A percentile compares a stretch with the other conserved stretches of the same genome.
Conservation (phyloP, 2,113 vertebrate species). For the Spea bombifrons region DNA sequence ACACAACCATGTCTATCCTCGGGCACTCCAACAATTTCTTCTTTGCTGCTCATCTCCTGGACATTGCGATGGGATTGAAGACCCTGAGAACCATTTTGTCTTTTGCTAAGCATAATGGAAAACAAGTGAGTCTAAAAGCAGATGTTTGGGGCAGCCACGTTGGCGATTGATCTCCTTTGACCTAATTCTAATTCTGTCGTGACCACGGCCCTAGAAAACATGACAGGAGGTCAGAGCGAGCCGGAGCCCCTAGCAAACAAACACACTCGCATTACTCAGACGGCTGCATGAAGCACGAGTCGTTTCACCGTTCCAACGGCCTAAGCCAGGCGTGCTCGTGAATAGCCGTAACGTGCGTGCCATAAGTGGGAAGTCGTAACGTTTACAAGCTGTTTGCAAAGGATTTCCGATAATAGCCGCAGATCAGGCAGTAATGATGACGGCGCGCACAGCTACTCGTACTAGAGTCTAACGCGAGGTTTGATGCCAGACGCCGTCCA, state of each 20-base stretch:
- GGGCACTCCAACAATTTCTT: slow-evolving; percentile 99
- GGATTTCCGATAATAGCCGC: slow-evolving; percentile 16
- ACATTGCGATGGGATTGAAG: slow-evolving; percentile 98
- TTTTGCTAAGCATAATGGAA: slow-evolving; percentile 96
- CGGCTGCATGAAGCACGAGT: slow-evolving; percentile 33
- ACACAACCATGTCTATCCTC: slow-evolving; percentile 96
- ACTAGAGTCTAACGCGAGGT: not conserved
- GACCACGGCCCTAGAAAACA: too few species aligned
- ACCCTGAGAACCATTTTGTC: slow-evolving; percentile 93
- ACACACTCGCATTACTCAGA: slow-evolving; percentile 34
- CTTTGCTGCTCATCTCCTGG: slow-evolving; percentile 93
- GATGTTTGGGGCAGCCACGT: not conserved
- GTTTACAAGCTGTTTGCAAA: slow-evolving; percentile 18
- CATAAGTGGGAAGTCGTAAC: slow-evolving; percentile 16
- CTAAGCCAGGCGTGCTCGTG: not conserved
- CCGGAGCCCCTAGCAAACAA: slow-evolving; percentile 1
- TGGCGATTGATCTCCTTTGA: too few species aligned
- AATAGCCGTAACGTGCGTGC: too few species aligned
- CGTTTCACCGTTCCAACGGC: slow-evolving; percentile 30
- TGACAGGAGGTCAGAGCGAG: not conserved
- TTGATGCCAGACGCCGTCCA: not conserved
- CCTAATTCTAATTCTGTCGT: too few species aligned
- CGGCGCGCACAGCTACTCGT: not conserved
- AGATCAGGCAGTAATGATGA: slow-evolving; percentile 15
- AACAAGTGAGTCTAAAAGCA: slow-evolving; percentile 75